A percentile compares a stretch with the other conserved stretches of the same genome.
Conservation (phyloP, 2,888 invertebrate genomes). For the Nemotelus pantherinus region DNA sequence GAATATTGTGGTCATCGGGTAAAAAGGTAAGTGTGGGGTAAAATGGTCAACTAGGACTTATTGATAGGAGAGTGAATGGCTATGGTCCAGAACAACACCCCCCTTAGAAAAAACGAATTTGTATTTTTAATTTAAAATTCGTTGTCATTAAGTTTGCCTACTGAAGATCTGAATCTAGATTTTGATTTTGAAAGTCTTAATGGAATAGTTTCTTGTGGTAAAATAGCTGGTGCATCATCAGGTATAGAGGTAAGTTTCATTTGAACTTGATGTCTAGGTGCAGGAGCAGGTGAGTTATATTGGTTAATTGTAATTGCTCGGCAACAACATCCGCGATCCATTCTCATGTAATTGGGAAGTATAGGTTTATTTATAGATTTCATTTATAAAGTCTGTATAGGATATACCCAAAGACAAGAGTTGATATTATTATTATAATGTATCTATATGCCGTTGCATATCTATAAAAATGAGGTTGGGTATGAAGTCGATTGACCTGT, state of each 20-base stretch:
- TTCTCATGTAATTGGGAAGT: too few relatives aligned
- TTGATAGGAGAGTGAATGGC: neutral
- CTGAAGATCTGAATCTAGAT: neutral
- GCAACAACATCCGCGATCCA: neutral
- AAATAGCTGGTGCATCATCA: neutral
- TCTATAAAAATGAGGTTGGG: conserved; percentile 15
- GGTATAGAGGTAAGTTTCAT: neutral
- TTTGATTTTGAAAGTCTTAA: neutral
- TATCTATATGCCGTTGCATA: neutral
- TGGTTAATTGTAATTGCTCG: conserved; percentile 8
- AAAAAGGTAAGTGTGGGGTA: neutral
- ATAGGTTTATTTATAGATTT: neutral
- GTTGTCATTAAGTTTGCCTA: neutral
- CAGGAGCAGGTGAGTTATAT: neutral
- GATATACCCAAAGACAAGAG: neutral
- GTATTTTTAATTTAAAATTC: conserved; percentile 1
- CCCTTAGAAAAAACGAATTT: neutral
- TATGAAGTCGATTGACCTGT: neutral
- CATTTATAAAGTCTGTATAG: neutral
- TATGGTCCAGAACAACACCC: neutral
- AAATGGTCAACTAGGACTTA: neutral
- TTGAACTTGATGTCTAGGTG: neutral
- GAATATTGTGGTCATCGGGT: too few relatives aligned
- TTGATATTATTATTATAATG: neutral
- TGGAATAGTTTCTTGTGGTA: neutral